phyloP scores from a whole-genome alignment of 2,797 vertebrate species.

The Cyclura pinguis region DNA sequence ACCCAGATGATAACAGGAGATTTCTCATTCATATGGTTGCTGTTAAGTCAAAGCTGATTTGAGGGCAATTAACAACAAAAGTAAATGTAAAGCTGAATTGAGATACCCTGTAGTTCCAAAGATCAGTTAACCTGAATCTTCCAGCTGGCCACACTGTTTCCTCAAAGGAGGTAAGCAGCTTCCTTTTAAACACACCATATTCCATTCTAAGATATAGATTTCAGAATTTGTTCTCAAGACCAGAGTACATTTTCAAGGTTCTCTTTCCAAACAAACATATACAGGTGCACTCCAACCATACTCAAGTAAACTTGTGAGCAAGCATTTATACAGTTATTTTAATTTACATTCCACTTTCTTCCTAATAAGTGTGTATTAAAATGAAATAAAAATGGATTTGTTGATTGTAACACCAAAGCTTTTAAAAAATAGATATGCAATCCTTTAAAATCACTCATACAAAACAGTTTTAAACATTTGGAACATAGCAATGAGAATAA shows the following conservation, averaged over 20 bases:
- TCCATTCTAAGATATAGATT: background rate
- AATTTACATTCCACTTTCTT: no score
- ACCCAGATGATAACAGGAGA: background rate
- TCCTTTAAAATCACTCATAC: no score
- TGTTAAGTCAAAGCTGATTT: no score
- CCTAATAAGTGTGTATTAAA: no score
- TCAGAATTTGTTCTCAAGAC: background rate
- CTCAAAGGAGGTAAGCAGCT: background rate
- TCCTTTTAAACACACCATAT: background rate
- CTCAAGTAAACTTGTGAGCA: background rate
- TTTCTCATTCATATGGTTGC: no score
- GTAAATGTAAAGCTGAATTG: background rate
- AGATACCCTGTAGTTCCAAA: background rate
- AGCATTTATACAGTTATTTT: background rate
- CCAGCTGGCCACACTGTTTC: background rate
- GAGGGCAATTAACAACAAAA: no score
- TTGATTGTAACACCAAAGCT: no score
- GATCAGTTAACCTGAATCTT: background rate
- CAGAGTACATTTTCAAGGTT: background rate
- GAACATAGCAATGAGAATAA: no score
- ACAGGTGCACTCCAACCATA: background rate
- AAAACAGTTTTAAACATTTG: no score
- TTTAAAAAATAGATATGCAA: no score
- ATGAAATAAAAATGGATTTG: no score
- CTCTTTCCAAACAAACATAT: background rate